Evolutionary conservation across 2,888 invertebrate genomes (phyloP), one percentile per base, ranked within the genome.

Genomic region (Drymonia ruficornis): DNA sequence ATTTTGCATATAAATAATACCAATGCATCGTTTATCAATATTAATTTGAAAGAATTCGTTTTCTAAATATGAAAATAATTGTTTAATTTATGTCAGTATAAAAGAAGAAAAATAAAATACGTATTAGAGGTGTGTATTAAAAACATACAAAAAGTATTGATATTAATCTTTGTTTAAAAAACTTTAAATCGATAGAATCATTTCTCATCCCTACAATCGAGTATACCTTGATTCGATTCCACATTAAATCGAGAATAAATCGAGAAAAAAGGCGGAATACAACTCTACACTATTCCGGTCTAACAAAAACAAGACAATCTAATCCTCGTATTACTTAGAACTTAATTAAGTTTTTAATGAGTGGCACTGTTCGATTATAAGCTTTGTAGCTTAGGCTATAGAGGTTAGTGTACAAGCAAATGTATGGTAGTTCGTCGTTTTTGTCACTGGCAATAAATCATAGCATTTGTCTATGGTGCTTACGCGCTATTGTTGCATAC

Each of bases 401-500:
- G 44, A 51, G 56, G 34, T 46, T 45, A 23, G 0, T 9, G 57
- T 9, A 31, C 13, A 2, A 15, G 48, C 16, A 55, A 43, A 52
- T 34, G 7, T 34, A 13, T 31, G 19, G 19, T 52, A 19, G 50
- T 43, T 23, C 15, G 0, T 12, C 48, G 63, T 83, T 84, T 84
- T 83, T 83, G 76, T 78, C 66, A 73, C 54, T 69, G 70, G 65
- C 72, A 81, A 86, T 89, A 88, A 88, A 89, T 89, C 85, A 81
- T 78, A 67, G 77, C 79, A 88, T 89, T 89, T 86, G 89, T 89
- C 84, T 83, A 71, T 66, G 87, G 74, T 82, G 74, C 80, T 85
- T 84, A 89, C 81, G 78, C 74, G 56, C 83, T 76, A 89, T 91
- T 89, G 89, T 89, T 77, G 74, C 60, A 59, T 61, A 58, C 48